Base-by-base conservation (phyloP, 35 echinoderm and acorn worm genomes). In the Heliocidaris tuberculata region DNA sequence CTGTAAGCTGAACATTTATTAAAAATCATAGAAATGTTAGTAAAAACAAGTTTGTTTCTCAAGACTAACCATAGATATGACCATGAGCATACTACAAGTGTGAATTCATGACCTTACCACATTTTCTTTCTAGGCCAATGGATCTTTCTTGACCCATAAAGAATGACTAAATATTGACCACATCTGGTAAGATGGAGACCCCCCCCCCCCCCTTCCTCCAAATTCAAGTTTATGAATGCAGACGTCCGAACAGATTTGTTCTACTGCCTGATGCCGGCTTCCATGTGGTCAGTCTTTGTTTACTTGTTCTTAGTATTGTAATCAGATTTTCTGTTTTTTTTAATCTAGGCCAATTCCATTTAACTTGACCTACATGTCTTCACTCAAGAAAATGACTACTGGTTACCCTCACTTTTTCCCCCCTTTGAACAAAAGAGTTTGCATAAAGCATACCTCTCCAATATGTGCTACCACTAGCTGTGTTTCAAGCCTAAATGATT, bases 121-220 rank as follows among this genome's bases (percentile, higher is more conserved):
- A 78, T 78, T 78, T 78, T 78, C 7, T 78, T 78, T 78, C 65
- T 78, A 78, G 65, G 65, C 65, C 65, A 78, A 78, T 78, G 27
- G 19, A 78, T 78, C 65, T 78, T 78, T 27, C 65, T 78, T 78
- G 65, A 78, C 65, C 65, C 65, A 78, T 78, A 78, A 78, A 78
- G 27, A 19, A 78, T 7, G 65, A 19, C 21, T 24, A 78, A 78
- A 78, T 78, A 78, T 78, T 78, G 65, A 78, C 65, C 65, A n/a
- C 65, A 78, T 19, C 21, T 78, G 65, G 27, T 78, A 78, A 78
- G 65, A 56, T 13, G 11, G 65, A 78, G 65, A 2, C 65, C 65
- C 65, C 4, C 21, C 60, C 60, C 65, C 65, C 19, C 65, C 27
- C 3, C 35, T 42, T n/a, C 65, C 27, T 27, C 8, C 27, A 21